phyloP scores from a whole-genome alignment of 2,888 invertebrate genomes.

The Brenthis hecate region DNA sequence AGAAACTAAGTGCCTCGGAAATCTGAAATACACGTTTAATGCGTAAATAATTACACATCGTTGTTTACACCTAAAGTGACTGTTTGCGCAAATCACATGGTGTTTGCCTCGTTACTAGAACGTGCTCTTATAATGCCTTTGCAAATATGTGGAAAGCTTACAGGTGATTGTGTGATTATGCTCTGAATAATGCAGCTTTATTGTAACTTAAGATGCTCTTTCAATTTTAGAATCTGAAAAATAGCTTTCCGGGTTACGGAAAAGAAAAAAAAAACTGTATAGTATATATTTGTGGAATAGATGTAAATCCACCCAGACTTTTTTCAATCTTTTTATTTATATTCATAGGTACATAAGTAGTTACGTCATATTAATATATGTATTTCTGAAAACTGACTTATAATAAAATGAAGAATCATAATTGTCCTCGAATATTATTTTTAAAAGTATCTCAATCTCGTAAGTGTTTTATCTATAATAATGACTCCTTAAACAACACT shows the following conservation, averaged over 20 bases:
- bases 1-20: background rate
- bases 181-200: background rate
- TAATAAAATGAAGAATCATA: too few species aligned
- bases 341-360: too few species aligned
- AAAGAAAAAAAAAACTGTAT: too few species aligned
- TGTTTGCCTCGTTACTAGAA: conserved; percentile 19
- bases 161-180: conserved; percentile 2
- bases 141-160: conserved; percentile 19
- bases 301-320: too few species aligned
- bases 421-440: too few species aligned
- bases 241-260: background rate
- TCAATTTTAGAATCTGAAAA: background rate
- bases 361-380: too few species aligned
- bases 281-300: too few species aligned
- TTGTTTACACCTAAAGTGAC: conserved; percentile 8
- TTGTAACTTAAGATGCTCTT: background rate
- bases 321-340: too few species aligned
- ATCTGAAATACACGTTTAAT: background rate
- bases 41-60: conserved; percentile 10
- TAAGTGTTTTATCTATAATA: too few species aligned
- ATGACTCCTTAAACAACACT: too few species aligned
- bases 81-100: conserved; percentile 29
- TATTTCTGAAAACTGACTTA: too few species aligned
- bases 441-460: too few species aligned
- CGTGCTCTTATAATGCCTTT: conserved; percentile 21